Conservation (phyloP, 2,888 invertebrate species). For the Geophilus truncorum region DNA sequence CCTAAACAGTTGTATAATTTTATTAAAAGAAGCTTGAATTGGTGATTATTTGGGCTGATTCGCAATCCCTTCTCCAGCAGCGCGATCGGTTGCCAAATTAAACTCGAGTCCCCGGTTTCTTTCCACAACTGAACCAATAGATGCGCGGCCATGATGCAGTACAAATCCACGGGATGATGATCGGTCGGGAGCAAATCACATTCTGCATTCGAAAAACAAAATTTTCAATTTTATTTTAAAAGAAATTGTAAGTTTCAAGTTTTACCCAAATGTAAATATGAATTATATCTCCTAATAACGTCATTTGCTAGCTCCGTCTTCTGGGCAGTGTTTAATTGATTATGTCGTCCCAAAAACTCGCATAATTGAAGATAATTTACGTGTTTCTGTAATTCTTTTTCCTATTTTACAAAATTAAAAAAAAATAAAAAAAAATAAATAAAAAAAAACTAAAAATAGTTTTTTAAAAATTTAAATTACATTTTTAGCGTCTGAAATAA, state of each 20-base stretch:
- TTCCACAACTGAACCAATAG: constrained; percentile 58
- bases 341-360: constrained; percentile 65
- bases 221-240: neutral
- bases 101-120: constrained; percentile 45
- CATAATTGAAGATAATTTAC: constrained; percentile 71
- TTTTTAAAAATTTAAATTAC: neutral
- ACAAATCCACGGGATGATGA: constrained; percentile 61
- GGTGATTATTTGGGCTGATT: constrained; percentile 80
- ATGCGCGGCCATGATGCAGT: constrained; percentile 71
- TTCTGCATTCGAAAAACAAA: constrained; percentile 34
- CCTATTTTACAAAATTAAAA: constrained; percentile 40
- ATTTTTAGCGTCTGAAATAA: constrained; percentile 13
- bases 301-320: constrained; percentile 58
- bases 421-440: neutral
- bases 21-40: constrained; percentile 76
- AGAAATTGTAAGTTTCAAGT: constrained; percentile 40
- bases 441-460: neutral
- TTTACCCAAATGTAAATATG: neutral
- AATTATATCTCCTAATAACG: constrained; percentile 54
- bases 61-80: constrained; percentile 67
- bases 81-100: constrained; percentile 23
- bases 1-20: constrained; percentile 73
- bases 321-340: constrained; percentile 52
- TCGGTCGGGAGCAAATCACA: constrained; percentile 49
- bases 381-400: constrained; percentile 73